phyloP scores from a whole-genome alignment of 37 sponge, comb jelly and placozoan species.

The Ianthella basta region DNA sequence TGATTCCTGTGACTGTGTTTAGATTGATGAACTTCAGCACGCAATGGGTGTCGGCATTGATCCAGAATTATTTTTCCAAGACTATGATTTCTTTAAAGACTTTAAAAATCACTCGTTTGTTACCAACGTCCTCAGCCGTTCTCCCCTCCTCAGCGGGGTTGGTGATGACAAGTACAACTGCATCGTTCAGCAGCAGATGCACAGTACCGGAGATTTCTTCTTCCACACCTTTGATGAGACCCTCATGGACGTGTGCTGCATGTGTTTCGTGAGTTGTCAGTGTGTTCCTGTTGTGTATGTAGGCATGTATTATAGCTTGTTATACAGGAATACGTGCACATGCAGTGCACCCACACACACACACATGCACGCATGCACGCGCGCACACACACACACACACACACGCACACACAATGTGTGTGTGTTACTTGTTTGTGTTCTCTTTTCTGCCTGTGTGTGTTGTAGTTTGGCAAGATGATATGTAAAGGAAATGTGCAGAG shows the following conservation, averaged over 20 bases:
- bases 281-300: not conserved
- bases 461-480: no score
- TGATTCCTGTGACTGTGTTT: not conserved
- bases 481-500: no score
- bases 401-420: not conserved
- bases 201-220: conserved; percentile 1
- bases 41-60: not conserved
- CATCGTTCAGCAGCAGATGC: not conserved
- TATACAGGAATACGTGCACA: conserved; percentile 12
- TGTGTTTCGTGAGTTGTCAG: conserved; percentile 3
- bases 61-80: not conserved
- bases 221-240: not conserved
- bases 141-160: not conserved
- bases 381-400: conserved; percentile 3
- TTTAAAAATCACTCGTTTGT: not conserved
- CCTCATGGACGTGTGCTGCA: not conserved
- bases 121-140: not conserved
- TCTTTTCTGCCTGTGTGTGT: no score
- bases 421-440: not conserved
- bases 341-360: conserved; percentile 36
- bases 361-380: not conserved
- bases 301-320: no score
- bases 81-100: not conserved
- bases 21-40: not conserved
- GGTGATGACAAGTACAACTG: not conserved